Percentiles rank a stretch among this genome's conserved stretches.
These are phyloP conservation scores for Heptranchias perlo DNA, from an alignment of 2,113 vertebrate genomes.

Conservation along the genomic window DNA sequence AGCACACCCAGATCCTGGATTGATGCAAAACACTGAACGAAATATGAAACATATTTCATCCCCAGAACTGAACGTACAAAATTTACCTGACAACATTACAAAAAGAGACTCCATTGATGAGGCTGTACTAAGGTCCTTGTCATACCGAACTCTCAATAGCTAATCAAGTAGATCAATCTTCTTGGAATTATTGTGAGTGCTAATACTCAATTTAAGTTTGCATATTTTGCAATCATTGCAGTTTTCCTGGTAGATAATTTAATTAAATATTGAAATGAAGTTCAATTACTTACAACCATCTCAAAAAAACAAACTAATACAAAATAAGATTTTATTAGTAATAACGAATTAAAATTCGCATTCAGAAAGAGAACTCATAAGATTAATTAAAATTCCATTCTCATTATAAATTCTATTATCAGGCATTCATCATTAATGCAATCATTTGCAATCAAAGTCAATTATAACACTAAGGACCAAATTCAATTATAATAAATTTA, in stretches of 20 bases:
- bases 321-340: constrained; percentile 26
- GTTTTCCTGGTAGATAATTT: not conserved
- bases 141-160: not conserved
- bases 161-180: not conserved
- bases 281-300: not conserved
- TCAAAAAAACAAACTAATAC: not conserved
- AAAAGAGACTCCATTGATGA: not conserved
- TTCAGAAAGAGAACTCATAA: not conserved
- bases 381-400: constrained; percentile 23
- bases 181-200: not conserved
- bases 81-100: not conserved
- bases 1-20: not conserved
- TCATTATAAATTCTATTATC: constrained; percentile 4
- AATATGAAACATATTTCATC: not conserved
- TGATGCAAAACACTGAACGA: not conserved
- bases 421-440: constrained; percentile 18
- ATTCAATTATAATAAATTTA: constrained; percentile 13
- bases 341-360: not conserved
- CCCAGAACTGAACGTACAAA: not conserved
- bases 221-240: not conserved
- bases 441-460: constrained; percentile 15
- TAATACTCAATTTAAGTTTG: not conserved
- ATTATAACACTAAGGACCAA: not conserved
- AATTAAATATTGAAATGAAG: constrained; percentile 20
- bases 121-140: not conserved